phyloP scores from a whole-genome alignment of 1,140 invertebrate genomes.

The Phenacoccus solenopsis region DNA sequence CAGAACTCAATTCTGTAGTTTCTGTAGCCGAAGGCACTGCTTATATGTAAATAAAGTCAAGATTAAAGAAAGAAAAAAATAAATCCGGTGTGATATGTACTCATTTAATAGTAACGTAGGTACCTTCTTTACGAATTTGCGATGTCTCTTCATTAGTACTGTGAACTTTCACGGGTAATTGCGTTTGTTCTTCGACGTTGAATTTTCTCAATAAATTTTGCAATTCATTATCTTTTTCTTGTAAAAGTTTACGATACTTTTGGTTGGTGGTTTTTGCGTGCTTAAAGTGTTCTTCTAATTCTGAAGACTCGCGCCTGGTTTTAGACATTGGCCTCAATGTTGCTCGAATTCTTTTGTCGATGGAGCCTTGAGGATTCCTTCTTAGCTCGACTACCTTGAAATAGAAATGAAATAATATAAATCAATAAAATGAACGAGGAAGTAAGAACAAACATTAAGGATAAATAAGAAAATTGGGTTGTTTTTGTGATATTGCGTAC shows the following conservation, averaged over 20 bases:
- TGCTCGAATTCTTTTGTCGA: conserved; percentile 63
- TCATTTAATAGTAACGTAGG: neutral
- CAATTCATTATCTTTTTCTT: conserved; percentile 30
- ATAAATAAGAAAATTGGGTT: too few species aligned
- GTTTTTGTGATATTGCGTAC: too few species aligned
- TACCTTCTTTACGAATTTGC: conserved; percentile 25
- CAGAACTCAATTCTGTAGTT: conserved; percentile 44
- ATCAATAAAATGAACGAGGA: neutral
- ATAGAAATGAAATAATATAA: neutral
- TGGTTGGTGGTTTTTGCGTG: conserved; percentile 65
- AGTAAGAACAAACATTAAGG: too few species aligned
- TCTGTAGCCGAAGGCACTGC: conserved; percentile 40
- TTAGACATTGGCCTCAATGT: conserved; percentile 66
- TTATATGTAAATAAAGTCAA: conserved; percentile 24
- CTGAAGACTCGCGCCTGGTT: conserved; percentile 51
- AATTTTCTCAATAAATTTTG: neutral
- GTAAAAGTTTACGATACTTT: conserved; percentile 53
- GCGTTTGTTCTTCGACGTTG: neutral
- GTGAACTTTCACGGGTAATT: neutral
- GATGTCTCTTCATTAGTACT: neutral
- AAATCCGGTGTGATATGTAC: neutral
- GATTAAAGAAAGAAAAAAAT: neutral
- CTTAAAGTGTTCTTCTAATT: conserved; percentile 63
- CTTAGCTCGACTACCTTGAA: conserved; percentile 70
- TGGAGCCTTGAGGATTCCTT: conserved; percentile 65